A percentile compares a stretch with the other conserved stretches of the same genome.
Conservation (phyloP, 2,797 vertebrate species). For the Meriones psammophilus region DNA sequence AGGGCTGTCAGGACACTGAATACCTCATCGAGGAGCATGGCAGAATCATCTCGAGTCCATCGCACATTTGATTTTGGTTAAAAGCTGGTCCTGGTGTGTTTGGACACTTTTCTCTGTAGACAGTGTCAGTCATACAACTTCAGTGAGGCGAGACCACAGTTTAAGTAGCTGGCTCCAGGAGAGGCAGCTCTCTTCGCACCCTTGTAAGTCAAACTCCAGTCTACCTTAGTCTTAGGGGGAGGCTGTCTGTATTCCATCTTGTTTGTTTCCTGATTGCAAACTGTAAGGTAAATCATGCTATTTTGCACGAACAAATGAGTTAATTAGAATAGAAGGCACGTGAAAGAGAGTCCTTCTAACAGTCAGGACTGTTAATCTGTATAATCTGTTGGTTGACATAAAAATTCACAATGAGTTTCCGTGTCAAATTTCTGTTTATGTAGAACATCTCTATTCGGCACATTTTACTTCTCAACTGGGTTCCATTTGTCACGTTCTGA, state of each 20-base stretch:
- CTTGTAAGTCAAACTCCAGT: background rate
- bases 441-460: conserved; percentile 9
- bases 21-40: accelerated
- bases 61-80: background rate
- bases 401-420: conserved; percentile 31
- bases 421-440: background rate
- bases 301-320: background rate
- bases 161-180: background rate
- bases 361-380: background rate
- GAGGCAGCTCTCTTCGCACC: background rate
- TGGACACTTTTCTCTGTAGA: background rate
- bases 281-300: background rate
- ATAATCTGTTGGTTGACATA: background rate
- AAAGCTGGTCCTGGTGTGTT: background rate
- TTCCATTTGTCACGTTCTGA: conserved; percentile 12
- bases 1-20: background rate
- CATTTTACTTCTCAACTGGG: background rate
- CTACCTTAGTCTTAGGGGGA: conserved; percentile 10
- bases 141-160: background rate
- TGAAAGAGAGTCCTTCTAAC: background rate
- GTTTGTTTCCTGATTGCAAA: background rate
- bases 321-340: background rate
- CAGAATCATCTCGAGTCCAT: background rate
- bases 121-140: background rate
- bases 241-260: background rate